phyloP scores from a whole-genome alignment of 2,797 vertebrate species.

The Protonibea diacanthus region DNA sequence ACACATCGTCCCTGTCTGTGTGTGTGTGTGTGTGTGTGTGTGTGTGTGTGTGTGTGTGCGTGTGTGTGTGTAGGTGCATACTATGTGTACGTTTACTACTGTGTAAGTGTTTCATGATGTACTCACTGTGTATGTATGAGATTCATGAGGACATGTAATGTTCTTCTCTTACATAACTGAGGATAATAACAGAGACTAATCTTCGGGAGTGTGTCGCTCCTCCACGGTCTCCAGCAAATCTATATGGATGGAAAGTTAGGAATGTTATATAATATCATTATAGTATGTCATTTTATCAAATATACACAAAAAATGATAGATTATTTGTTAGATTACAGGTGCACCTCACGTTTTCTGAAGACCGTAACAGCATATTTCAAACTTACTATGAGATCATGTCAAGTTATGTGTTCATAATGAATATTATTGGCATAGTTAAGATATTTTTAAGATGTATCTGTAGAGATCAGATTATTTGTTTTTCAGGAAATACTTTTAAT shows the following conservation, averaged over 20 bases:
- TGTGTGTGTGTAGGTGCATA: conserved; percentile 4
- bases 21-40: conserved; percentile 22
- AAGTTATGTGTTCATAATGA: not conserved
- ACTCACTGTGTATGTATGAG: conserved; percentile 20
- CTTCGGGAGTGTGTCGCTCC: conserved; percentile 7
- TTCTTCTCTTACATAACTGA: conserved; percentile 62
- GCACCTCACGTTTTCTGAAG: not conserved
- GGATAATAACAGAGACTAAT: conserved; percentile 42
- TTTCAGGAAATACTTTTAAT: not conserved
- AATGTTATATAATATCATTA: not conserved
- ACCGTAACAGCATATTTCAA: not conserved
- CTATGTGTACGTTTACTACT: conserved; percentile 2
- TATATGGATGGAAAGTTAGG: conserved; percentile 5
- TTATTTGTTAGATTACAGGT: not conserved
- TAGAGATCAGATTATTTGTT: no score
- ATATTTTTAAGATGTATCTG: no score
- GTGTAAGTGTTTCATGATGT: conserved; percentile 42
- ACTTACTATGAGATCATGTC: not conserved
- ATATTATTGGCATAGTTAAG: not conserved
- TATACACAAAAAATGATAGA: not conserved
- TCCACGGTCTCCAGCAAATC: not conserved
- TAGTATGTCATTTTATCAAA: not conserved
- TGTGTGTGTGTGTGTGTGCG: conserved; percentile 13
- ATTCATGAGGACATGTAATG: conserved; percentile 51
- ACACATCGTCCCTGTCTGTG: not conserved